Percentiles rank a stretch among this genome's conserved stretches.
phyloP scores from a whole-genome alignment of 2,888 invertebrate species.

The Eretmocerus hayati region DNA sequence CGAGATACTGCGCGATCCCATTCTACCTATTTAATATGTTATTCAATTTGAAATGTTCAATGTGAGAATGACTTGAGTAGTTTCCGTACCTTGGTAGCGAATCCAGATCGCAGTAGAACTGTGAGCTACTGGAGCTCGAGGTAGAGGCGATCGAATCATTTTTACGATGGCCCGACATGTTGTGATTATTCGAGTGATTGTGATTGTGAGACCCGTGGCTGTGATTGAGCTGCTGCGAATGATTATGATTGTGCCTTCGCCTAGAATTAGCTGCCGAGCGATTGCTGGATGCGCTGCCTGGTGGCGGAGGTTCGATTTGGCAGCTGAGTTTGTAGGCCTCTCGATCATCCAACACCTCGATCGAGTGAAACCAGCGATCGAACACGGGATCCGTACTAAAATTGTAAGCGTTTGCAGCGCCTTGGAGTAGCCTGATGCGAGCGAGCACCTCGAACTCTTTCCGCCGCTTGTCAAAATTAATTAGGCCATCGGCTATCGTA shows the following conservation, averaged over 20 bases:
- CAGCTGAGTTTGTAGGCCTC: slow-evolving; percentile 87
- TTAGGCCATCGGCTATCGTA: slow-evolving; percentile 71
- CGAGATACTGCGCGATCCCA: too few relatives aligned
- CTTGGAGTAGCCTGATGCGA: slow-evolving; percentile 91
- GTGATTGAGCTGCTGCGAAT: slow-evolving; percentile 6
- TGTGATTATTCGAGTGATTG: slow-evolving; percentile 23
- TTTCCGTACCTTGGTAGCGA: slow-evolving; percentile 46
- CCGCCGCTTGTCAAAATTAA: slow-evolving; percentile 96
- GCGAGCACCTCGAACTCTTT: slow-evolving; percentile 99
- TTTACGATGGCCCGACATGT: slow-evolving; percentile 66
- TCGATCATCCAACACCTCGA: slow-evolving; percentile 84
- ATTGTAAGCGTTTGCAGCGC: slow-evolving; percentile 91
- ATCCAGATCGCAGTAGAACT: slow-evolving; percentile 80
- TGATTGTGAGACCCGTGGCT: slow-evolving; percentile 11
- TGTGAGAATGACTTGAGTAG: background rate
- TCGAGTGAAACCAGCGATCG: slow-evolving; percentile 92
- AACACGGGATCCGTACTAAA: slow-evolving; percentile 80
- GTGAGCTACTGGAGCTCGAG: slow-evolving; percentile 80
- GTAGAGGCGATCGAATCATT: slow-evolving; percentile 87
- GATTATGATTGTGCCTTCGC: slow-evolving; percentile 20
- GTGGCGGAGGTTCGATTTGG: slow-evolving; percentile 69
- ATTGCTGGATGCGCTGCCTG: slow-evolving; percentile 38
- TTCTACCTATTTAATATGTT: background rate
- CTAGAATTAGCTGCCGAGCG: slow-evolving; percentile 48
- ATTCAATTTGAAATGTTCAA: background rate